Evolutionary conservation across 2,888 invertebrate species (phyloP).

Genomic region (Julus scandinavius): DNA sequence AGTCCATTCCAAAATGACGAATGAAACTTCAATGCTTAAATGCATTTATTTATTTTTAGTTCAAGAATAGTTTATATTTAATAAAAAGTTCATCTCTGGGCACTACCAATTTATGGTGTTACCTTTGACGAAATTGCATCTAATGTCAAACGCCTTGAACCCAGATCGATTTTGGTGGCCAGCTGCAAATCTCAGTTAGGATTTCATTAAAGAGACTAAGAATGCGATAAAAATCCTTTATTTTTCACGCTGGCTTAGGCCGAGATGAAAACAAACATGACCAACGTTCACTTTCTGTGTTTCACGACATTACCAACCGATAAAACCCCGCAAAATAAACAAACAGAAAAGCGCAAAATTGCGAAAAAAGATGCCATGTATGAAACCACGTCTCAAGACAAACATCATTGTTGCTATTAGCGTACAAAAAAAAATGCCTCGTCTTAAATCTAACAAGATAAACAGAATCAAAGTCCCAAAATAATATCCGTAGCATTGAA

Average conservation of each 20-base stretch:
- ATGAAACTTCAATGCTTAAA: too few relatives aligned
- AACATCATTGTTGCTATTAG: conserved; percentile 40
- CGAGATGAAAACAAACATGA: conserved; percentile 35
- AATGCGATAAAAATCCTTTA: conserved; percentile 37
- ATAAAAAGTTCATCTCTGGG: too few relatives aligned
- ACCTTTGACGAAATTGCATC: background rate
- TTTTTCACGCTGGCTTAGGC: conserved; percentile 26
- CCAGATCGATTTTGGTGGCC: background rate
- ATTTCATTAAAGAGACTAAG: conserved; percentile 15
- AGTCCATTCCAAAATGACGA: too few relatives aligned
- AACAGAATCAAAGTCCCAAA: conserved; percentile 35
- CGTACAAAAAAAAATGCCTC: background rate
- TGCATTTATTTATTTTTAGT: too few relatives aligned
- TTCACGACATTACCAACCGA: conserved; percentile 5
- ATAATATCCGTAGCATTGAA: background rate
- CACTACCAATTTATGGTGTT: too few relatives aligned
- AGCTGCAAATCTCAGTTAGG: background rate
- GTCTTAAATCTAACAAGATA: conserved; percentile 31
- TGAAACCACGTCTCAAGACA: background rate
- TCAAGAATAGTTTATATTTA: too few relatives aligned
- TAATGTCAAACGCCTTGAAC: background rate
- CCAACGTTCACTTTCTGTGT: background rate
- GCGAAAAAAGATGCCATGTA: background rate
- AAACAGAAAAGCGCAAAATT: background rate
- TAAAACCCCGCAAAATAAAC: background rate